Evolutionary conservation across 2,797 vertebrate genomes (phyloP).

Genomic region (Sebastes trivittatus): DNA sequence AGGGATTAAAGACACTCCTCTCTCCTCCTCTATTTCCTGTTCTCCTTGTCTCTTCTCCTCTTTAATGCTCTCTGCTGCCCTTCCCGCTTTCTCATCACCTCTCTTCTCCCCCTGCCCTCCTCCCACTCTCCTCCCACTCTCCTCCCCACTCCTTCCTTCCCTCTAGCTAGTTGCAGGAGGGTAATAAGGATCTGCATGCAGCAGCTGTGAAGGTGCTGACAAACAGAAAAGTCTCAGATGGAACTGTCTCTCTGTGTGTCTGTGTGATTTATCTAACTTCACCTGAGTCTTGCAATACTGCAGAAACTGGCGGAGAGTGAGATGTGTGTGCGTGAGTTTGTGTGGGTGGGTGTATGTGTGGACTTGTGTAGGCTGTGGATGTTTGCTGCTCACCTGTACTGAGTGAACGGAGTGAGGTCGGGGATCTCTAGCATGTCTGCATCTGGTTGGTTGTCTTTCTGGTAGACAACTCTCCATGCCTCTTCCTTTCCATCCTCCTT

Average conservation of each 20-base stretch:
- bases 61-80: conserved; percentile 44
- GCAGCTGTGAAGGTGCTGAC: conserved; percentile 79
- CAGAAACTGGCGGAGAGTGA: conserved; percentile 55
- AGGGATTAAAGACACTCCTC: conserved; percentile 50
- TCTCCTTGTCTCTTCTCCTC: conserved; percentile 32
- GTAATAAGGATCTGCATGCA: conserved; percentile 78
- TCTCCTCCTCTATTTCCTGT: conserved; percentile 34
- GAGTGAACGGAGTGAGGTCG: conserved; percentile 91
- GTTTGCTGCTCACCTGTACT: conserved; percentile 89
- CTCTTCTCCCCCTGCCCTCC: conserved; percentile 28
- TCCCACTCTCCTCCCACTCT: conserved; percentile 11
- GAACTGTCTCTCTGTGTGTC: conserved; percentile 69
- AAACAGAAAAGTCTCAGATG: conserved; percentile 77
- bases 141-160: not conserved
- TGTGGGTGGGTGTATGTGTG: not conserved
- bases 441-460: conserved; percentile 90
- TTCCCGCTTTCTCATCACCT: conserved; percentile 57
- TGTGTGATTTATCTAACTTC: conserved; percentile 75
- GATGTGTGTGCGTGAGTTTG: conserved; percentile 28
- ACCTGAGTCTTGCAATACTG: conserved; percentile 61
- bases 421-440: conserved; percentile 90
- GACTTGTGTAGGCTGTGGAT: not conserved
- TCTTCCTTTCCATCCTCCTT: conserved; percentile 81
- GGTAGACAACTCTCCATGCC: conserved; percentile 87
- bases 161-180: conserved; percentile 56